Evolutionary conservation across 2,888 invertebrate genomes (phyloP), one percentile per base, ranked within the genome.

Genomic region (Achlya flavicornis): DNA sequence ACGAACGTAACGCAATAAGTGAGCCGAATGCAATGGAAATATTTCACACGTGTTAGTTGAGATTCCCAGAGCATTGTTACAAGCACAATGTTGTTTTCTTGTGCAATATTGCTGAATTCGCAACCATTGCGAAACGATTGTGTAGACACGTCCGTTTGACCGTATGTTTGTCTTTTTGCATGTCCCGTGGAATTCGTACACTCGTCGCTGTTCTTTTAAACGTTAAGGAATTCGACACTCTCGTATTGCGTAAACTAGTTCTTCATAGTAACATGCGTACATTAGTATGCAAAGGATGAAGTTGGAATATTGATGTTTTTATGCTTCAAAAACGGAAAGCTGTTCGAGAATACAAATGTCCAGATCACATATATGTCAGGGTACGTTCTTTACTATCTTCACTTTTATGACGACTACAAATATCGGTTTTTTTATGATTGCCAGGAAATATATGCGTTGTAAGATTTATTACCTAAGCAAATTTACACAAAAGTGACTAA

Each of bases 31-130:
- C 58, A 64, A 68, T 64, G 73, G 70, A 70, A 75, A 76, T 83
- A 79, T 79, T 77, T 79, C 79, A 79, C 83, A 76, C 66, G 74
- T 76, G 80, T 80, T 81, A 75, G 80, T 79, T 71, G 81, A 81
- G 83, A 85, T 87, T 89, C 88, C 77, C 85, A 88, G 74, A 76
- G 86, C 85, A 90, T 89, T 91, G 91, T 92, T 88, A 77, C 75
- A 74, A 79, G 81, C 76, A 90, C 90, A 91, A 89, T 91, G 91
- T 87, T 88, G 89, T 87, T 87, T 84, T 87, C 86, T 92, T 92
- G 89, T 83, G 89, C 88, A 92, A 92, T 86, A 86, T 83, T 80
- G 88, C 89, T 89, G 87, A 89, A 90, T 90, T 88, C 81, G 87
- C 90, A 85, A 75, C 80, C 79, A 83, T 91, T 91, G 86, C 86